These are phyloP conservation scores for Oncorhynchus gorbuscha DNA, from an alignment of 2,113 vertebrate species.

Conservation along the genomic window DNA sequence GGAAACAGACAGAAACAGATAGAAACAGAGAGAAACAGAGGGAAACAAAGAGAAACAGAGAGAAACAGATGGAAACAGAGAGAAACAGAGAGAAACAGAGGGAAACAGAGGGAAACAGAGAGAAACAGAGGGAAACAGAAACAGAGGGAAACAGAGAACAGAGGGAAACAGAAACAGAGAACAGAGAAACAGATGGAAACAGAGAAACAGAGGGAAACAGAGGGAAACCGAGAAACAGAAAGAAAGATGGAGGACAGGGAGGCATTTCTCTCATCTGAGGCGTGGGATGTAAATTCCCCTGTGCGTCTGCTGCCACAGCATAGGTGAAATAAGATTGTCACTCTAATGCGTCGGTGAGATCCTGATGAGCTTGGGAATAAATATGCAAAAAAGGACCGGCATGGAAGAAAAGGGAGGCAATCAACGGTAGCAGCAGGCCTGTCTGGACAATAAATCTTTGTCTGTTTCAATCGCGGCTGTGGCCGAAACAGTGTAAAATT, in stretches of 20 bases:
- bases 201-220: too few species aligned
- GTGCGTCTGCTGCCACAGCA: conserved; percentile 71
- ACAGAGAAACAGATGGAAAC: too few species aligned
- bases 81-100: too few species aligned
- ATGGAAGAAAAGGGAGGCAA: conserved; percentile 83
- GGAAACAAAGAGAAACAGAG: too few species aligned
- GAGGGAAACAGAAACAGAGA: too few species aligned
- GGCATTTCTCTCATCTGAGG: conserved; percentile 78
- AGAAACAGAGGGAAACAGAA: too few species aligned
- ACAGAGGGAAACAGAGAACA: too few species aligned
- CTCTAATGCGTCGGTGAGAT: conserved; percentile 84
- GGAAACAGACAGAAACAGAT: too few species aligned
- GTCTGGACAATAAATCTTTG: conserved; percentile 99
- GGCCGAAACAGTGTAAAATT: conserved; percentile 98
- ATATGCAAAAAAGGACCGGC: conserved; percentile 89
- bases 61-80: too few species aligned
- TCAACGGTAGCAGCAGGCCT: conserved; percentile 85
- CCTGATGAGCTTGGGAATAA: conserved; percentile 94
- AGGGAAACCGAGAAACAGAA: background rate
- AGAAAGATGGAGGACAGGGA: conserved; percentile 9
- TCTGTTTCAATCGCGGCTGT: conserved; percentile 96
- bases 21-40: too few species aligned
- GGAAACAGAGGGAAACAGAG: too few species aligned
- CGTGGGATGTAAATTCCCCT: conserved; percentile 84
- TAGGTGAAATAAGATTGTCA: conserved; percentile 97